Base-by-base conservation (phyloP, 1,140 invertebrate species). In the Globodera ellingtonae region DNA sequence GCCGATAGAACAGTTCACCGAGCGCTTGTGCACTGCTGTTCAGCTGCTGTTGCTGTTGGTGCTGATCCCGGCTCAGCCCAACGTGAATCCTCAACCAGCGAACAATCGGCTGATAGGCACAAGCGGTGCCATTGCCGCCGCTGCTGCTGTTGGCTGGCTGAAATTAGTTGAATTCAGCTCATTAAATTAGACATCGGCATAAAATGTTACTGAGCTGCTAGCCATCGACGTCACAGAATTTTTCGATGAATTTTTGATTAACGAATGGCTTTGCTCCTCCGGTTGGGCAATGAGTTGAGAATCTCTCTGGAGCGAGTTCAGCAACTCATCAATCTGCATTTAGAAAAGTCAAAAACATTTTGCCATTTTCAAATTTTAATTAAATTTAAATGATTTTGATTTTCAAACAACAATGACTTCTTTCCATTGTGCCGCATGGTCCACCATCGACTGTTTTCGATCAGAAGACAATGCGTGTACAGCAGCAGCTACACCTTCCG, bases 271-370 rank as follows among this genome's bases (percentile, higher is more conserved):
- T 18, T n/a, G 56, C 13, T 62, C 47, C n/a, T 84, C 79, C 48
- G 24, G 50, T n/a, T 78, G 67, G 62, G 52, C 66, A 3, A 77
- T 78, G 48, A 84, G 85, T 9, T 85, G 65, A 0, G 84, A 85
- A 65, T 85, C 84, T 24, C 84, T 72, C 67, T 88, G 89, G 72
- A 90, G 86, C 18, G 86, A 84, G 35, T 87, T 87, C 59, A 90
- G 80, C 80, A 90, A 90, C 81, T 87, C 90, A 84, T 89, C 89
- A 75, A 90, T 90, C 90, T 90, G 84, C 83, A 81, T 66, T 84
- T 48, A 78, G 65, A 80, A 15, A 48, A 81, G 80, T 46, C 74
- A 52, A 62, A 24, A 35, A 52, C 15, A 8, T 9, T 52, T 10
- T 3, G 15, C 15, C 8, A 52, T 52, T 52, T 52, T 3, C 52